A percentile compares a stretch with the other conserved stretches of the same genome.
Evolutionary conservation across 2,888 invertebrate genomes (phyloP).

Genomic region (Meganola albula): DNA sequence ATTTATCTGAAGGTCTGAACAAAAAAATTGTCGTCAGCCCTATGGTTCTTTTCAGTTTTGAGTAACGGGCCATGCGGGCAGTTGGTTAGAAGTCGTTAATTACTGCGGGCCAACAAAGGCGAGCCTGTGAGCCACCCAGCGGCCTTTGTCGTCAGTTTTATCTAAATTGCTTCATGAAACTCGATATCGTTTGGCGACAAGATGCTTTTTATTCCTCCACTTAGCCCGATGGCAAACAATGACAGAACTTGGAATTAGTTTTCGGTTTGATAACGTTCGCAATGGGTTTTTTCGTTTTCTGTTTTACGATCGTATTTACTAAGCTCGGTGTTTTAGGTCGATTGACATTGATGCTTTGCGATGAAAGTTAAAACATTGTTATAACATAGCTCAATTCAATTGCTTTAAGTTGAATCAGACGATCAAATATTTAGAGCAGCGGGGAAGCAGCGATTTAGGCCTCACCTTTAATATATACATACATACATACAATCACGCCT

Average conservation of each 20-base stretch:
- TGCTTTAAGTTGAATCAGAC: too few relatives aligned
- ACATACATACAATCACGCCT: too few relatives aligned
- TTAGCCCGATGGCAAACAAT: constrained; percentile 59
- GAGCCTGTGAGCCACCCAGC: constrained; percentile 39
- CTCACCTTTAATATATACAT: too few relatives aligned
- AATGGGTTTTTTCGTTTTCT: constrained; percentile 41
- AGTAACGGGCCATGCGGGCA: constrained; percentile 49
- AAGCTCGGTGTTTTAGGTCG: constrained; percentile 44
- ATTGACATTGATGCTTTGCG: too few relatives aligned
- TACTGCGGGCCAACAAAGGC: constrained; percentile 52
- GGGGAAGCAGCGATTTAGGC: too few relatives aligned
- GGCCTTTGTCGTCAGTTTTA: constrained; percentile 68
- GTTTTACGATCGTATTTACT: constrained; percentile 50
- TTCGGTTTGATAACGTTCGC: constrained; percentile 59
- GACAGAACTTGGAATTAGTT: constrained; percentile 72
- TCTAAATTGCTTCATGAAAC: constrained; percentile 75
- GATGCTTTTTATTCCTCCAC: constrained; percentile 67
- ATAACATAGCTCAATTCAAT: background rate
- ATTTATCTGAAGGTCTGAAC: constrained; percentile 5
- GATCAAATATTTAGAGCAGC: too few relatives aligned
- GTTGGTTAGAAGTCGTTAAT: constrained; percentile 46
- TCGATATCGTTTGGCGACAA: constrained; percentile 72
- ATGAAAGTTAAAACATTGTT: too few relatives aligned
- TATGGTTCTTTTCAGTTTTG: too few relatives aligned
- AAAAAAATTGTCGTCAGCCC: constrained; percentile 21